These are phyloP conservation scores for Asobara japonica DNA, from an alignment of 1,140 invertebrate genomes.

Conservation along the genomic window DNA sequence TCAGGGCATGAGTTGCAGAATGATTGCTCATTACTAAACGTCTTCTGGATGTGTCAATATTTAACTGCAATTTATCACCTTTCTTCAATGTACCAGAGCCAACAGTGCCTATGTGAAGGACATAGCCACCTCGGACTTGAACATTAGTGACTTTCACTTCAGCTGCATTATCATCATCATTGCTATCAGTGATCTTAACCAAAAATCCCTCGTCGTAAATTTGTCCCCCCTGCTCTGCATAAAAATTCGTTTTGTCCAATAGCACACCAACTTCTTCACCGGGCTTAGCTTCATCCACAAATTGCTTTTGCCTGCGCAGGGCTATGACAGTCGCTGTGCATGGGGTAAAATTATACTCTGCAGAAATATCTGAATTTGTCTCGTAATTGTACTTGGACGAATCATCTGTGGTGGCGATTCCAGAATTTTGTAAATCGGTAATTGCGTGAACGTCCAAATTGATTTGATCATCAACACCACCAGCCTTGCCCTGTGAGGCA, in stretches of 20 bases:
- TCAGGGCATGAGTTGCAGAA: constrained; percentile 97
- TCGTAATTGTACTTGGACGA: constrained; percentile 91
- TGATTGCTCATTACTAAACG: constrained; percentile 98
- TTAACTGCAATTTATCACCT: constrained; percentile 86
- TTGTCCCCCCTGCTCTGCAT: constrained; percentile 98
- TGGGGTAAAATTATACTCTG: constrained; percentile 76
- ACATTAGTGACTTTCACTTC: constrained; percentile 96
- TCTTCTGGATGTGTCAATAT: constrained; percentile 86
- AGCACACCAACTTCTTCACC: constrained; percentile 94
- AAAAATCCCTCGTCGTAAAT: constrained; percentile 97
- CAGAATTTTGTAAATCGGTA: constrained; percentile 85
- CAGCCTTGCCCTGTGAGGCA: constrained; percentile 85
- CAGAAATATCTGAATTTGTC: constrained; percentile 70
- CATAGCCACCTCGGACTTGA: constrained; percentile 95
- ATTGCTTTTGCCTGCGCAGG: constrained; percentile 81
- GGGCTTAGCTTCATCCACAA: constrained; percentile 84
- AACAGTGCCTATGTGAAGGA: constrained; percentile 88
- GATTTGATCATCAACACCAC: constrained; percentile 80
- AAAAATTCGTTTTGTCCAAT: constrained; percentile 93
- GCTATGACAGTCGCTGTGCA: constrained; percentile 77
- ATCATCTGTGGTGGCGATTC: constrained; percentile 88
- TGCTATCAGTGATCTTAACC: constrained; percentile 85
- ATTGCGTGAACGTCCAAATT: constrained; percentile 96
- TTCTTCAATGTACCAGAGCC: constrained; percentile 86
- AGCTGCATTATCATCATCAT: constrained; percentile 70